Conservation (phyloP, 2,113 vertebrate species). For the Castor canadensis region DNA sequence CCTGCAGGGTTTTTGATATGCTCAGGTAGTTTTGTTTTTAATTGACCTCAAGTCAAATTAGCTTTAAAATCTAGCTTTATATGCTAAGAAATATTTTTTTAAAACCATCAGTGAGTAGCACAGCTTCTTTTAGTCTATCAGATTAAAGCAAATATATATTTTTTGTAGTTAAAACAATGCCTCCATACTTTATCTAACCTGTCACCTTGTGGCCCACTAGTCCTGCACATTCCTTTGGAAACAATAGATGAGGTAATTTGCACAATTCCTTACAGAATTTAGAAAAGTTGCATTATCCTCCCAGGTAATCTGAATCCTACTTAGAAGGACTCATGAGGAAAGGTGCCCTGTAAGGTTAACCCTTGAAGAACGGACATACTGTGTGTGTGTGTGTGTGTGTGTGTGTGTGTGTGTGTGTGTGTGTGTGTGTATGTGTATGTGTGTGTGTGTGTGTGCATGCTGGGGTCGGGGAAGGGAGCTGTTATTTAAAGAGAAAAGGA, state of each 20-base stretch:
- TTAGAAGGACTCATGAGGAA: background rate
- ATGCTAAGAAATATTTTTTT: background rate
- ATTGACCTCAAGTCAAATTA: background rate
- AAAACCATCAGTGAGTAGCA: background rate
- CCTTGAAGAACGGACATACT: background rate
- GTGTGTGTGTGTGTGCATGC: background rate
- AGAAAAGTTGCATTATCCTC: background rate
- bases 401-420: background rate
- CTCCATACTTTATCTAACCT: background rate
- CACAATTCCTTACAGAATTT: background rate
- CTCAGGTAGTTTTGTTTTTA: background rate
- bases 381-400: background rate
- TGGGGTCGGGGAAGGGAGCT: accelerated
- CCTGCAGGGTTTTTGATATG: background rate
- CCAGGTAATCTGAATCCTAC: background rate
- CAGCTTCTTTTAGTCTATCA: background rate
- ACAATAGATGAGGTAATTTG: background rate
- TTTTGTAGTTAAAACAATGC: background rate
- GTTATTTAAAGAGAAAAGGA: background rate
- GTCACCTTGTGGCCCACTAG: too few relatives aligned
- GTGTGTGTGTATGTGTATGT: background rate
- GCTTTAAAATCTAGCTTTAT: background rate
- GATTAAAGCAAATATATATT: background rate
- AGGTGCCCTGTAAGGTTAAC: background rate
- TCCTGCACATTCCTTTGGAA: background rate